Evolutionary conservation across 2,797 vertebrate species (phyloP), one percentile per base, ranked within the genome.

Genomic region (Arnoldichthys spilopterus): DNA sequence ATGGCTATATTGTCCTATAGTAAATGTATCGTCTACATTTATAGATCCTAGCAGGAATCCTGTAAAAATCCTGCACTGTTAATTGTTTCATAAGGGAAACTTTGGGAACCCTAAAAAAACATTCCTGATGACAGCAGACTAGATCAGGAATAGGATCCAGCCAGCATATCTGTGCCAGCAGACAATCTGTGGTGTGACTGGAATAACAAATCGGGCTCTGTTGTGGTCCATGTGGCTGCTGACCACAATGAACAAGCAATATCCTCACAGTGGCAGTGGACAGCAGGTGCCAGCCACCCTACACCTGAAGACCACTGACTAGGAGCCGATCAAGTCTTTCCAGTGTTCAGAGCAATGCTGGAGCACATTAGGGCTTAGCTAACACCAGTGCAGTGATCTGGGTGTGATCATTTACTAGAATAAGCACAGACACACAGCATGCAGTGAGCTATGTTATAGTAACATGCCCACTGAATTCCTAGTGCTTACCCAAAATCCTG

Each of bases 401-500:
- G 81, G 81, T 81, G 84, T 74, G 84, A 81, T 81, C 78, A 37
- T 40, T 53, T 30, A 13, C 58, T 28, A 34, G 16, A 76, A 68
- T 61, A 77, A 53, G 49, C 58, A 32, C 49, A 74, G 28, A 72
- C 37, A 61, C 54, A 8, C 22, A 43, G 30, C 16, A 28, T 58
- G 26, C 15, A 58, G 6, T 12, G 22, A 22, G 56, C 26, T 63
- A 53, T 61, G 59, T 12, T 24, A 73, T 62, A 47, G 45, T 76
- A 40, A 45, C 61, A 34, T 5, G 12, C 43, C 11, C 43, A 43
- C 6, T 5, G 20, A 61, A 18, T 74, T 58, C 49, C 43, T 73
- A 67, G 53, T 75, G 90, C 97, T 96, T 81, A 98, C 97, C 97
- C 97, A 86, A 98, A 99, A 95, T 99, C 97, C 94, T 98, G 97